These are phyloP conservation scores for Volucella inflata DNA, from an alignment of 2,888 invertebrate species.

Conservation along the genomic window DNA sequence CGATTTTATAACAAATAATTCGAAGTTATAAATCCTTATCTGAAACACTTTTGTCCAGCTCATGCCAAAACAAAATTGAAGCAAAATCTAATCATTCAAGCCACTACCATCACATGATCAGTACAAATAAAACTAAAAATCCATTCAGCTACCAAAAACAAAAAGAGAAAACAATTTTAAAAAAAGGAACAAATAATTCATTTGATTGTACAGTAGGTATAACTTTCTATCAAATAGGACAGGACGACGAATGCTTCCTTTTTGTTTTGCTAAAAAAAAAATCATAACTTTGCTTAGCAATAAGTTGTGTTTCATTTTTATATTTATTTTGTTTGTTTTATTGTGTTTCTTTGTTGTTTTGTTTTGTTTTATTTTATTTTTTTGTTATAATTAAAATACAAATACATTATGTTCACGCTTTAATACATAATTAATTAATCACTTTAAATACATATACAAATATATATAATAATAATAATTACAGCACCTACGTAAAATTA, in stretches of 20 bases:
- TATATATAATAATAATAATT: slow-evolving; percentile 74
- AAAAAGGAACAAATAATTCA: slow-evolving; percentile 30
- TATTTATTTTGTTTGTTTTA: slow-evolving; percentile 41
- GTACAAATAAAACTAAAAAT: too few species aligned
- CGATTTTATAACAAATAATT: too few species aligned
- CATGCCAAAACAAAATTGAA: too few species aligned
- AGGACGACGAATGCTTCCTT: background rate
- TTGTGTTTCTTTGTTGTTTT: slow-evolving; percentile 45
- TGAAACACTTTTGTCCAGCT: too few species aligned
- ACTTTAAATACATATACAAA: slow-evolving; percentile 66
- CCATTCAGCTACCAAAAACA: too few species aligned
- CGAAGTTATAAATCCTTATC: too few species aligned
- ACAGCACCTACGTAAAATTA: slow-evolving; percentile 75
- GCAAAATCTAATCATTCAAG: too few species aligned
- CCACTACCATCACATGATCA: too few species aligned
- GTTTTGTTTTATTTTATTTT: slow-evolving; percentile 26
- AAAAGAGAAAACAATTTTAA: slow-evolving; percentile 15
- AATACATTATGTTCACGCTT: slow-evolving; percentile 75
- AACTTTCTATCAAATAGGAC: background rate
- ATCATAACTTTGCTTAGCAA: slow-evolving; percentile 66
- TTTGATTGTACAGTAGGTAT: slow-evolving; percentile 29
- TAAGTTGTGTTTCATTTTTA: slow-evolving; percentile 17
- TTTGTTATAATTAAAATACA: slow-evolving; percentile 63
- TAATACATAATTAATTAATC: slow-evolving; percentile 74
- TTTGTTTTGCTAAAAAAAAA: slow-evolving; percentile 32